Conservation (phyloP, 2,888 invertebrate genomes). For the Tupiocoris notatus region DNA sequence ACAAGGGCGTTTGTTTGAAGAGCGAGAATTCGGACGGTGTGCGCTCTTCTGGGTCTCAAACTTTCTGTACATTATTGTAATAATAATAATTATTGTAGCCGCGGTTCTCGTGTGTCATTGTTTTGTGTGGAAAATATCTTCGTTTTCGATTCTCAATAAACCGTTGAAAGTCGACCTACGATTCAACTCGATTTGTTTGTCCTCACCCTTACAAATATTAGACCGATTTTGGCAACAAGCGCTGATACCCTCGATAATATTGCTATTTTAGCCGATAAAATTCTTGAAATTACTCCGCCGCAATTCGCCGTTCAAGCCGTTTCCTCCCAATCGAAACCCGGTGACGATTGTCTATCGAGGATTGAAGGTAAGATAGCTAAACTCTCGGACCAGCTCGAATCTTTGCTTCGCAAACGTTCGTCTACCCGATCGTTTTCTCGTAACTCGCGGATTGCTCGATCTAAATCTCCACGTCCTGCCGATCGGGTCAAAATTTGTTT, state of each 20-base stretch:
- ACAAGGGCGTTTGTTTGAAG: no score
- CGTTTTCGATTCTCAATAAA: no score
- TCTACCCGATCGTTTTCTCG: not conserved
- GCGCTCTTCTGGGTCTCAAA: no score
- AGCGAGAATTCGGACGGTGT: no score
- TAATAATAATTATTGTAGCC: no score
- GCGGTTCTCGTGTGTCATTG: no score
- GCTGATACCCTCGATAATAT: slow-evolving; percentile 8
- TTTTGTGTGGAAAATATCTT: no score
- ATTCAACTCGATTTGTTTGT: no score
- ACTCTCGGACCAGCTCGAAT: slow-evolving; percentile 3
- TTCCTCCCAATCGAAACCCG: no score
- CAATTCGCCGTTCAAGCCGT: slow-evolving; percentile 9
- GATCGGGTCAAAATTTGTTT: slow-evolving; percentile 3
- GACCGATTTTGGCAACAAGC: slow-evolving; percentile 1
- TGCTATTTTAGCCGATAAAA: slow-evolving; percentile 18
- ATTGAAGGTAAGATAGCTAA: slow-evolving; percentile 5
- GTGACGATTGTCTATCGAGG: not conserved
- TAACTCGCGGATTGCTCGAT: not conserved
- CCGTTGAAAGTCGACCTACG: no score
- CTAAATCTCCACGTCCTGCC: not conserved
- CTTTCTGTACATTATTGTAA: no score
- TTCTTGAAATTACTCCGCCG: slow-evolving; percentile 12
- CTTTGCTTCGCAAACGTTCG: not conserved
- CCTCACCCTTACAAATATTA: no score